A percentile compares a stretch with the other conserved stretches of the same genome.
Evolutionary conservation across 92 coral and sea anemone species (phyloP).

Genomic region (Micromussa lordhowensis): DNA sequence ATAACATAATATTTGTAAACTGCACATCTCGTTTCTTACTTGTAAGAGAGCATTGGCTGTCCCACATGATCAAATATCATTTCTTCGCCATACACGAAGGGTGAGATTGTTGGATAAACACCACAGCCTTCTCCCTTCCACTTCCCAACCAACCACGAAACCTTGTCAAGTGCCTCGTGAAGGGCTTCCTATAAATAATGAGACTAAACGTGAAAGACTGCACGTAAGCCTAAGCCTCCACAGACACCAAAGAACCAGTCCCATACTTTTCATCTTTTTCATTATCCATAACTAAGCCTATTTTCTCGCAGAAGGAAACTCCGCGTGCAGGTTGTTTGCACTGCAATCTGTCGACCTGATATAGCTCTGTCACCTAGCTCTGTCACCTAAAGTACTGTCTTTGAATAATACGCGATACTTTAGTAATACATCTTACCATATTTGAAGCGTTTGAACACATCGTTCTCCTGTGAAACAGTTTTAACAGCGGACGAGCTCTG

Average conservation of each 20-base stretch:
- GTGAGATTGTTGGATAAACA: conserved; percentile 82
- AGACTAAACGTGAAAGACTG: not conserved
- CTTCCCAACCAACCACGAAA: conserved; percentile 92
- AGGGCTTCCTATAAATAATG: conserved; percentile 54
- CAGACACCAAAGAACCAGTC: not conserved
- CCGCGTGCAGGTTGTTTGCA: too few species aligned
- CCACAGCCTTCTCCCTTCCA: conserved; percentile 99
- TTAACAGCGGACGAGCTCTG: not conserved
- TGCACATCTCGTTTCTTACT: conserved; percentile 55
- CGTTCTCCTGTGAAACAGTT: not conserved
- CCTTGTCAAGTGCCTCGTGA: conserved; percentile 67
- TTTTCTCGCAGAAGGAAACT: too few species aligned
- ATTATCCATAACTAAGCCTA: not conserved
- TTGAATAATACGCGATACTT: not conserved
- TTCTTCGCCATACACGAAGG: conserved; percentile 88
- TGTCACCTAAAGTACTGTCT: not conserved
- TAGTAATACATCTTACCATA: not conserved
- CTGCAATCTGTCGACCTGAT: too few species aligned
- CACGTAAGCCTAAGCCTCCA: not conserved
- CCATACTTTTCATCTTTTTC: not conserved
- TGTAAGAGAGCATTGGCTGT: conserved; percentile 85
- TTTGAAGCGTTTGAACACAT: conserved; percentile 25
- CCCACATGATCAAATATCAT: conserved; percentile 83
- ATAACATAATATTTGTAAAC: too few species aligned
- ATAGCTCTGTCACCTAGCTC: too few species aligned